Evolutionary conservation across 2,797 vertebrate species (phyloP), one percentile per base, ranked within the genome.

Genomic region (Notolepis coatsorum): DNA sequence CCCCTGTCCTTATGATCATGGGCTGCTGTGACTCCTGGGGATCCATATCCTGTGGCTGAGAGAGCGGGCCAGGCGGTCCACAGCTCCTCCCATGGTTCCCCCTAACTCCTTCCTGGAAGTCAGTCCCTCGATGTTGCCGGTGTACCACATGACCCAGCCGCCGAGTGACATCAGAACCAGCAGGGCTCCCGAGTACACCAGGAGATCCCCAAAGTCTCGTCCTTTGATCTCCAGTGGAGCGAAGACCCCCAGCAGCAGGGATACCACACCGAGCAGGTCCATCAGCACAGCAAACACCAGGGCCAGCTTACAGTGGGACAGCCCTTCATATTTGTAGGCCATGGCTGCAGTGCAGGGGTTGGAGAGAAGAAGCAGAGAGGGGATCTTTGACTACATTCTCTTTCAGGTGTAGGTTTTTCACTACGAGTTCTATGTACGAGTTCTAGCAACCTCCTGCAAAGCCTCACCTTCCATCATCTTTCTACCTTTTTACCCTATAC

Each of bases 81-180:
- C 80, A 0, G 93, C 91, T 0, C 82, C 86, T 33, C 81, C 88
- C 68, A 93, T 71, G 31, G 74, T 47, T n/a, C 81, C 88, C 37
- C 81, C 89, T 49, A 91, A 74, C 38, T 93, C 91, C 59, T 90
- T 93, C 0, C 77, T 84, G 30, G 92, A 88, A 23, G 86, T 88
- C 73, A 95, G 85, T n/a, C 95, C 95, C 68, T 96, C 94, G 4
- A 97, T 94, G 77, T 97, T 97, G 59, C 95, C 96, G 3, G 95
- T 97, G 88, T 97, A 97, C 95, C 95, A 97, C 86, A 96, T 89
- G 51, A 96, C 93, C 96, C 96, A 97, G 65, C 93, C 94, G 0
- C 91, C 91, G 74, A 96, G 85, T 52, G 95, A 96, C 65, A 95
- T 30, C 21, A 96, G 88, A 21, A 96, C 89, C 46, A 97, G 88